A percentile compares a stretch with the other conserved stretches of the same genome.
phyloP scores from a whole-genome alignment of 2,797 vertebrate species.

The Danio albolineatus region DNA sequence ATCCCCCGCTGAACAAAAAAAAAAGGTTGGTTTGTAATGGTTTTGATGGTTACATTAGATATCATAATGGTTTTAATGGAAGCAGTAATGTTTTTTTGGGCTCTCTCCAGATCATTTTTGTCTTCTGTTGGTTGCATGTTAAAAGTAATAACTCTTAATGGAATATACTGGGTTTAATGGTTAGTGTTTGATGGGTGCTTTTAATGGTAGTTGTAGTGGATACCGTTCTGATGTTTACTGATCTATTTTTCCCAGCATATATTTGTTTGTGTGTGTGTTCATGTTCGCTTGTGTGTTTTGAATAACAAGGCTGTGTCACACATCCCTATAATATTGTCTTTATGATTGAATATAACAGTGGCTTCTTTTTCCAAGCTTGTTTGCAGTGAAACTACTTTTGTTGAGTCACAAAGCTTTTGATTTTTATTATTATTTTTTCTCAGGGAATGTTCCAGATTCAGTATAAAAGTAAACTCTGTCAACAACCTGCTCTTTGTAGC shows the following conservation, averaged over 20 bases:
- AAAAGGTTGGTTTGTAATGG: too few species aligned
- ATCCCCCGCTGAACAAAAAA: not conserved
- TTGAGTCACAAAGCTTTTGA: not conserved
- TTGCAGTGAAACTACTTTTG: not conserved
- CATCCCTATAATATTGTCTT: not conserved
- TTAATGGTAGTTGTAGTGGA: too few species aligned
- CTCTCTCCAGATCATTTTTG: too few species aligned
- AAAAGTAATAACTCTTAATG: too few species aligned
- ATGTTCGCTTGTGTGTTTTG: not conserved
- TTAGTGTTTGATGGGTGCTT: too few species aligned
- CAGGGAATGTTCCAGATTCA: not conserved
- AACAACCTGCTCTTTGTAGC: not conserved
- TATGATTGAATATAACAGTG: not conserved
- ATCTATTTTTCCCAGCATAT: too few species aligned
- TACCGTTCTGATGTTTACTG: too few species aligned
- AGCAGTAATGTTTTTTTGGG: too few species aligned
- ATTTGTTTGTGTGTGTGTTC: not conserved
- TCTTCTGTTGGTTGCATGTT: not conserved
- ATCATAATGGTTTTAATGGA: too few species aligned
- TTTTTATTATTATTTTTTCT: not conserved
- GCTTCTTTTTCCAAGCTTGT: not conserved
- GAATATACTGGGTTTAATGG: too few species aligned
- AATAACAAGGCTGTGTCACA: not conserved
- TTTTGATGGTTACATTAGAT: too few species aligned
- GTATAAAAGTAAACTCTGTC: not conserved